Base-by-base conservation (phyloP, 2,888 invertebrate species). In the Limnephilus auricula region DNA sequence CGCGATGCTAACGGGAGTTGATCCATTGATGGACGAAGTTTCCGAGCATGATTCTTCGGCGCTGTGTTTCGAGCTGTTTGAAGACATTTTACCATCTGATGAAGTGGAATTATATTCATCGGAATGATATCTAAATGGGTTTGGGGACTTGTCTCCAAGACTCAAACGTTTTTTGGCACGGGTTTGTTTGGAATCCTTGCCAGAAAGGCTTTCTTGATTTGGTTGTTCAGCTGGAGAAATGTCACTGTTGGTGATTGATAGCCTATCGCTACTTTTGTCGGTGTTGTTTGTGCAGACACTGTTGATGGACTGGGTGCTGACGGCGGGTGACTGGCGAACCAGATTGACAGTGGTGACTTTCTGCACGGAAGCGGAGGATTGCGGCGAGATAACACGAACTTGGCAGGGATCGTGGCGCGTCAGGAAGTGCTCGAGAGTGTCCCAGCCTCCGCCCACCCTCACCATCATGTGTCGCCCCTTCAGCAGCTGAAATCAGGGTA, bases 381-480 rank as follows among this genome's bases (percentile, higher is more conserved):
- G 96, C 92, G 95, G 95, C 93, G 96, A 95, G 82, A 96, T 96
- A 93, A 96, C 95, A 94, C 96, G 96, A 95, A 97, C 97, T 97
- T 98, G 97, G 95, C 98, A 98, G 83, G 98, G 98, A 95, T 98
- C 98, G 95, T 98, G 98, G 93, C 98, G 97, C 94, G 97, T 97
- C 94, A 99, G 96, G 96, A 98, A 99, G 96, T 99, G 98, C 95
- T 99, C 98, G 94, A 99, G 95, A 31, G 99, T 98, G 96, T 98
- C 98, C 99, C 99, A 99, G 93, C 98, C 98, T 93, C 99, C 99
- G 92, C 99, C 99, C 89, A 99, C 98, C 94, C 99, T 97, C 91
- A 99, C 99, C 99, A 99, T 99, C 97, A 98, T 98, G 96, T 99
- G 99, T n/a, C 98, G 97, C 89, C 98, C 98, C 95, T 98, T 98